Conservation (phyloP, 1,140 invertebrate genomes). For the Scaptomyza hsui region DNA sequence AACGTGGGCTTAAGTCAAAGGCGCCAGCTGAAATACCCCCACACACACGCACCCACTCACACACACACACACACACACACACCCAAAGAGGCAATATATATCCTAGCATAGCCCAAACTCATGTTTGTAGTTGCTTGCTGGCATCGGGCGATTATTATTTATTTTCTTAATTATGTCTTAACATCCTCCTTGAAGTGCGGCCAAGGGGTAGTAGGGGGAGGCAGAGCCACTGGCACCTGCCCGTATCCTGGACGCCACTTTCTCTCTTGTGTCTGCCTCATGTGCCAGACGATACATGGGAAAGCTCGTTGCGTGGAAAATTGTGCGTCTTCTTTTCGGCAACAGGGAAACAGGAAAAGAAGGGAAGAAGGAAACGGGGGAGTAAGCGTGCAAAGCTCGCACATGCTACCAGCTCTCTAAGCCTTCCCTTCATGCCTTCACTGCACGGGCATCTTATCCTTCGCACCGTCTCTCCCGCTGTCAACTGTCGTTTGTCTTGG, state of each 20-base stretch:
- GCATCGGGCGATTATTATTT: slow-evolving; percentile 82
- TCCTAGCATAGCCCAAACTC: slow-evolving; percentile 16
- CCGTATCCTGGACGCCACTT: slow-evolving; percentile 16
- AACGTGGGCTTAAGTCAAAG: slow-evolving; percentile 66
- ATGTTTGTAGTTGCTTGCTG: slow-evolving; percentile 19
- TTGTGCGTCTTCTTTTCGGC: slow-evolving; percentile 51
- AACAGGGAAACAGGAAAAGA: background rate
- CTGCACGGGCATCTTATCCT: slow-evolving; percentile 69
- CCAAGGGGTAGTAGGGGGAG: background rate
- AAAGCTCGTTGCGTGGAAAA: slow-evolving; percentile 71
- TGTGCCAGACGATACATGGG: slow-evolving; percentile 59
- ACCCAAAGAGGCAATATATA: background rate
- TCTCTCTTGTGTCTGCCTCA: slow-evolving; percentile 54
- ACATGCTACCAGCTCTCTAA: slow-evolving; percentile 75
- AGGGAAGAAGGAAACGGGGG: background rate
- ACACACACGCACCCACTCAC: slow-evolving; percentile 14
- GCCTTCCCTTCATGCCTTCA: slow-evolving; percentile 57
- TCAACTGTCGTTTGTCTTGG: slow-evolving; percentile 74
- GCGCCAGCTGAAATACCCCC: slow-evolving; percentile 47
- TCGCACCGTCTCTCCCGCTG: slow-evolving; percentile 19
- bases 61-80: slow-evolving; percentile 15
- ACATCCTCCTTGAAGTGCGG: slow-evolving; percentile 62
- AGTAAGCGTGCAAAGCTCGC: slow-evolving; percentile 42
- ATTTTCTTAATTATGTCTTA: slow-evolving; percentile 84
- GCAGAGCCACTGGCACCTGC: slow-evolving; percentile 28